These are phyloP conservation scores for Cheilosia grossa DNA, from an alignment of 2,888 invertebrate genomes.

Conservation along the genomic window DNA sequence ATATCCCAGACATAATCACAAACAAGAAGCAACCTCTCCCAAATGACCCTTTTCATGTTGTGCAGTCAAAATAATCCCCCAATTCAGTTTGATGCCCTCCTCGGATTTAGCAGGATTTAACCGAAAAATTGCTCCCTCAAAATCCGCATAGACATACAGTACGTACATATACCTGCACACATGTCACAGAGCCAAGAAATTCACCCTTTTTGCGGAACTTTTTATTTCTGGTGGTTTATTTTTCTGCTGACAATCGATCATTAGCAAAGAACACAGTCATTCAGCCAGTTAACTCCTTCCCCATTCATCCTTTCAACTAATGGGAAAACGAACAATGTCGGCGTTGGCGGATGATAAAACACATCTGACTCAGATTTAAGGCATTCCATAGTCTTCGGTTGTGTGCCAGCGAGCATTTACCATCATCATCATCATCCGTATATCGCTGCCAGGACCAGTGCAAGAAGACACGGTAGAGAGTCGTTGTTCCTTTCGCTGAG, in stretches of 20 bases:
- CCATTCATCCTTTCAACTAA: conserved; percentile 47
- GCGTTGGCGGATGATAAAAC: conserved; percentile 71
- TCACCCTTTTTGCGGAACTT: conserved; percentile 10
- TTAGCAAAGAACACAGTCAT: conserved; percentile 70
- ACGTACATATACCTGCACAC: neutral
- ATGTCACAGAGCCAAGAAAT: conserved; percentile 14
- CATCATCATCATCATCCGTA: neutral
- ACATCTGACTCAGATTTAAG: conserved; percentile 69
- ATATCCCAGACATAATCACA: neutral
- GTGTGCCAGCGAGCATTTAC: neutral
- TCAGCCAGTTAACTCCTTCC: conserved; percentile 70
- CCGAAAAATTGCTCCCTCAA: conserved; percentile 40
- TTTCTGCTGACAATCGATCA: conserved; percentile 69
- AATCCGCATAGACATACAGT: conserved; percentile 4
- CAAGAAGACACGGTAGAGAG: conserved; percentile 30
- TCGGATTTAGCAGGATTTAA: conserved; percentile 44
- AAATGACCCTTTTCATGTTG: conserved; percentile 1
- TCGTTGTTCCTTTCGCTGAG: conserved; percentile 55
- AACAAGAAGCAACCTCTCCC: neutral
- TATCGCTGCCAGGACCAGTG: conserved; percentile 1
- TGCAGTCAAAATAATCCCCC: conserved; percentile 41
- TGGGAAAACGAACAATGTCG: conserved; percentile 67
- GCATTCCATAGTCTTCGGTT: conserved; percentile 46
- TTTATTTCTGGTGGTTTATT: neutral
- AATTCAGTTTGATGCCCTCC: conserved; percentile 60